Conservation (phyloP, 1,140 invertebrate genomes). For the Ips typographus region DNA sequence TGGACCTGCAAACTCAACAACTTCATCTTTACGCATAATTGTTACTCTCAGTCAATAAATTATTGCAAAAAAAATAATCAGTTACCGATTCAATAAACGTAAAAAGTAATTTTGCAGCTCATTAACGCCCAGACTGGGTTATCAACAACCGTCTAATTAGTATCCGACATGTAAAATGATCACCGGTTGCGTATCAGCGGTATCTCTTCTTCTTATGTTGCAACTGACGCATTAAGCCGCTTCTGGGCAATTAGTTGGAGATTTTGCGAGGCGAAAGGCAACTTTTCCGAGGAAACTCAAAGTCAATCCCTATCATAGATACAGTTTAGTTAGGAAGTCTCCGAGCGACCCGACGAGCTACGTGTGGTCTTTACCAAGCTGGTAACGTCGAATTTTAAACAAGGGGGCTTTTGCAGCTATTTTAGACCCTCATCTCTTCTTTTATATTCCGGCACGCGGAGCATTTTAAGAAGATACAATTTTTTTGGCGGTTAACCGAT, state of each 20-base stretch:
- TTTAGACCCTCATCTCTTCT: constrained; percentile 14
- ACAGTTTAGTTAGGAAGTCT: constrained; percentile 31
- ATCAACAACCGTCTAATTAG: constrained; percentile 9
- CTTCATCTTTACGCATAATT: too few species aligned
- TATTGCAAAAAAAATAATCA: not conserved
- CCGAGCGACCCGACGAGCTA: constrained; percentile 22
- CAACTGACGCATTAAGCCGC: not conserved
- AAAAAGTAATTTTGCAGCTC: constrained; percentile 9
- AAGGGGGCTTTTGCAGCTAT: constrained; percentile 16
- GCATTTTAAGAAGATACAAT: constrained; percentile 13
- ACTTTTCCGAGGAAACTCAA: constrained; percentile 29
- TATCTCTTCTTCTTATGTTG: not conserved
- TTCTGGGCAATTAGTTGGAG: constrained; percentile 13
- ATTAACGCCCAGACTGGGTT: not conserved
- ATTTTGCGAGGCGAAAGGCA: constrained; percentile 10
- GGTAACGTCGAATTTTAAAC: constrained; percentile 32
- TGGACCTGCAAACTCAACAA: too few species aligned
- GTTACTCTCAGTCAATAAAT: too few species aligned
- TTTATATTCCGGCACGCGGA: constrained; percentile 23
- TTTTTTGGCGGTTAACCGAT: constrained; percentile 7
- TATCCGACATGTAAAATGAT: too few species aligned
- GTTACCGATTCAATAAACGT: constrained; percentile 7
- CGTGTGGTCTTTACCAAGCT: constrained; percentile 32
- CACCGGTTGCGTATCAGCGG: not conserved
- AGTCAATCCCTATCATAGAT: constrained; percentile 33